Conservation (phyloP, 2,113 vertebrate genomes). For the Anhinga rufa region DNA sequence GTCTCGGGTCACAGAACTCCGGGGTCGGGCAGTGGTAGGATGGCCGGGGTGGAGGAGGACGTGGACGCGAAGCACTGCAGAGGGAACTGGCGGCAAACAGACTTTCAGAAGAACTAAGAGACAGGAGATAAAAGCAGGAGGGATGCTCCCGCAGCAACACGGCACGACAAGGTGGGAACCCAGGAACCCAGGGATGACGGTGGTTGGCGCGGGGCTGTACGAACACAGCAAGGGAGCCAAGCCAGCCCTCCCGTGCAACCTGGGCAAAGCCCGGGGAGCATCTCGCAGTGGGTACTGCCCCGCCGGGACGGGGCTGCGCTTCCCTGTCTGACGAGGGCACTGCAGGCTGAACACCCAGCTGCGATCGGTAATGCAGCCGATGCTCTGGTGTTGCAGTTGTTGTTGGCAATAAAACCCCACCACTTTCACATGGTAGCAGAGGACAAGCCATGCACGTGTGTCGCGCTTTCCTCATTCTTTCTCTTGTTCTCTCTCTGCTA, state of each 20-base stretch:
- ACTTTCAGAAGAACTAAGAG: neutral
- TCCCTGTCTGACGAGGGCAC: neutral
- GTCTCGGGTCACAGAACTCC: neutral
- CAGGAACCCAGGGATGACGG: neutral
- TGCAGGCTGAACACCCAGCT: neutral
- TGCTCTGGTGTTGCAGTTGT: no score
- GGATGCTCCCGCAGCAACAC: neutral
- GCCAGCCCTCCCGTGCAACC: neutral
- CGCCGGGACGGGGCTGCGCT: rapidly evolving
- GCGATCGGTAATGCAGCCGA: neutral
- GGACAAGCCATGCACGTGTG: neutral
- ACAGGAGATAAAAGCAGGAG: neutral
- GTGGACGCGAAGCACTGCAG: neutral
- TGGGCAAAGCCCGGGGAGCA: neutral
- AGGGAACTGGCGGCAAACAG: rapidly evolving
- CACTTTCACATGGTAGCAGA: neutral
- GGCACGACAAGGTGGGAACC: neutral
- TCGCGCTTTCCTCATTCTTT: rapidly evolving
- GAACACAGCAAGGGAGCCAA: neutral
- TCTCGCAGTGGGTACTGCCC: rapidly evolving
- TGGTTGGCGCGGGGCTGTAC: neutral
- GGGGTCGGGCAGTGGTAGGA: neutral
- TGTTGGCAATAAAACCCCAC: neutral
- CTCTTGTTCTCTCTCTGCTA: neutral
- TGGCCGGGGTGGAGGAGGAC: neutral